phyloP scores from a whole-genome alignment of 2,113 vertebrate genomes.

The Eubucco bourcierii region DNA sequence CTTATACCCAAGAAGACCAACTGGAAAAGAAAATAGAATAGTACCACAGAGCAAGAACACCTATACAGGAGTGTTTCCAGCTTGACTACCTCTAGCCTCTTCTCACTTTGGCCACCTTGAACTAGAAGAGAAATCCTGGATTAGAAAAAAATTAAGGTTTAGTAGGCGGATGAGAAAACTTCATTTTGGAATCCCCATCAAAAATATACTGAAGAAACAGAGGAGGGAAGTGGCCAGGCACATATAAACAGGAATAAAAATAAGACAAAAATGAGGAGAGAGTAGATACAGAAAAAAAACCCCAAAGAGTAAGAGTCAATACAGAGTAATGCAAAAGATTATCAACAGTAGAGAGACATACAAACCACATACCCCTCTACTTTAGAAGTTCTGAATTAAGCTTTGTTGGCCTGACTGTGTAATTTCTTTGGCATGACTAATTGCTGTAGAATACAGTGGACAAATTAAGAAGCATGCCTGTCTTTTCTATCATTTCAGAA shows the following conservation, averaged over 20 bases:
- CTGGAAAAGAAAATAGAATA: background rate
- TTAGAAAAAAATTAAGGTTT: background rate
- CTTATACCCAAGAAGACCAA: fast-evolving
- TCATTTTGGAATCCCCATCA: background rate
- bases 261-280: background rate
- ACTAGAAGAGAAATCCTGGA: background rate
- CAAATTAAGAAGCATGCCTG: background rate
- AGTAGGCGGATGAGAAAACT: background rate
- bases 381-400: background rate
- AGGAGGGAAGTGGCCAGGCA: background rate
- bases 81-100: background rate
- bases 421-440: background rate
- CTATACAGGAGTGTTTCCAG: background rate
- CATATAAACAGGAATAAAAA: background rate
- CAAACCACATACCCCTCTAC: fast-evolving
- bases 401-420: background rate
- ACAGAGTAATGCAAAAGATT: background rate
- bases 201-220: background rate
- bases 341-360: background rate
- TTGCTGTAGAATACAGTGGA: background rate
- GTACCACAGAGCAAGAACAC: background rate
- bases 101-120: background rate
- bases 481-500: background rate
- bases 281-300: background rate
- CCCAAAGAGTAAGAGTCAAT: background rate